Conservation (phyloP, 2,113 vertebrate genomes). For the Thalassarche chlororhynchos region DNA sequence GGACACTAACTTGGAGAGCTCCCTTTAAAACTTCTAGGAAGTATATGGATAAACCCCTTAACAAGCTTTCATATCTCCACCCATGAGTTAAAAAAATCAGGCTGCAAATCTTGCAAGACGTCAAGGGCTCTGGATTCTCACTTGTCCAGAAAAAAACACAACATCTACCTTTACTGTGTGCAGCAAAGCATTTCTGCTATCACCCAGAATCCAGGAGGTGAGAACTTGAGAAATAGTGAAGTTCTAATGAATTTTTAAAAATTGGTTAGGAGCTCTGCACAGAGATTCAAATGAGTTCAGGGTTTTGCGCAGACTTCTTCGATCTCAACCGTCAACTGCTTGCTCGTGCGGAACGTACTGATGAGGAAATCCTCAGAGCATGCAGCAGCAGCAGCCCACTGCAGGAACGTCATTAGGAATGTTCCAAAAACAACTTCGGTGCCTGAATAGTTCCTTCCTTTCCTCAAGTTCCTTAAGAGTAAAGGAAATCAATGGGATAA, state of each 20-base stretch:
- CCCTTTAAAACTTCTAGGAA: neutral
- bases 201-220: neutral
- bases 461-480: neutral
- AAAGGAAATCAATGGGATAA: neutral
- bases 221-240: neutral
- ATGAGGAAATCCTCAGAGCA: neutral
- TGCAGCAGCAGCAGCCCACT: neutral
- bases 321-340: neutral
- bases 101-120: neutral
- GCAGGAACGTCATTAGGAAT: neutral
- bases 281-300: neutral
- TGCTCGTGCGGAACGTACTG: neutral
- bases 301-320: neutral
- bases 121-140: neutral
- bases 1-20: neutral
- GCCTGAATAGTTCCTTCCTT: neutral
- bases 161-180: neutral
- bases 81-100: neutral
- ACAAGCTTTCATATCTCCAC: neutral
- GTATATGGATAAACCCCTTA: neutral
- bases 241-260: neutral
- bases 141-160: neutral
- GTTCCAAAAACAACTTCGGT: neutral
- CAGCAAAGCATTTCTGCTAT: neutral
- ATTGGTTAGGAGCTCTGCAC: neutral